Base-by-base conservation (phyloP, 2,113 vertebrate species). In the Phainopepla nitens region DNA sequence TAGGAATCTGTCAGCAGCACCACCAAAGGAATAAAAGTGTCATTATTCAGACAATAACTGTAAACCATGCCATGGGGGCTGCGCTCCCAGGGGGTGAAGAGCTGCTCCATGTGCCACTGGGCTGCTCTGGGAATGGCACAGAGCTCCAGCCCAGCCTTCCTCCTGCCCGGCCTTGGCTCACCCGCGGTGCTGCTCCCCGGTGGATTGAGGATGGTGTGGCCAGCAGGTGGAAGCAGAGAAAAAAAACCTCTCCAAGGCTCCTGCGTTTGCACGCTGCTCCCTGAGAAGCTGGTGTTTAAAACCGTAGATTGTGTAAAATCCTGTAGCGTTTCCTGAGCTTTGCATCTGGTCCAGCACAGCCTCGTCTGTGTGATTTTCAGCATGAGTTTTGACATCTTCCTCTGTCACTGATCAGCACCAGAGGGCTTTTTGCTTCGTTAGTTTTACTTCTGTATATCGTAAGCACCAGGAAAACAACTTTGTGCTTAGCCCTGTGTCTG, bases 171-270 rank as follows among this genome's bases (percentile, higher is more conserved):
- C 15, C 5, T 11, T 15, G 10, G 2, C 39, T 44, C 28, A 2
- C 33, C 75, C 8, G 6, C 87, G 4, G 33, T 0, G 66, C 24
- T 58, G 31, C 1, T 58, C 54, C 24, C 5, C 2, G 15, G 3
- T 0, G 10, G 2, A 42, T 5, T 21, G 42, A 8, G 54, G n/a
- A 16, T 25, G 75, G 13, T 54, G 70, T 87, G 75, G 35, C 96
- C 96, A 96, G 94, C 94, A 96, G 94, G 88, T 96, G 93, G 94
- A 95, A 90, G 92, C 93, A 94, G 85, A 97, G 94, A 89, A 94
- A 50, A 50, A 93, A 89, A 92, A 47, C 89, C 87, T 87, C 82
- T 24, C 3, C 0, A 3, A 69, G 45, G 41, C 47, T 93, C 44
- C 41, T 23, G 61, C 11, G 62, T 21, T 10, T 9, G 77, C 62